Base-by-base conservation (phyloP, 2,113 vertebrate species). In the Caloenas nicobarica region DNA sequence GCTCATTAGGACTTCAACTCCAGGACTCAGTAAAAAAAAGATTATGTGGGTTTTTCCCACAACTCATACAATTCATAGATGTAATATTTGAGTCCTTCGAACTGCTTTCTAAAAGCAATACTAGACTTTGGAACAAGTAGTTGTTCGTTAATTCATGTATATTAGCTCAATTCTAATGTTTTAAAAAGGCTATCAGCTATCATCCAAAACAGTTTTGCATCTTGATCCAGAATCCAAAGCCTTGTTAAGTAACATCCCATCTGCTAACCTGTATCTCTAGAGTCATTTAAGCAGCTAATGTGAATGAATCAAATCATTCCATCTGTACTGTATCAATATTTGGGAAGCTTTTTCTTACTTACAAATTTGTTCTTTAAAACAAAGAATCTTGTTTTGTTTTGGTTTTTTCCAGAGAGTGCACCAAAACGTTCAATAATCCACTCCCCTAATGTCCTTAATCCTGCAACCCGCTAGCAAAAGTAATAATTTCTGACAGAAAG, bases 271-370 rank as follows among this genome's bases (percentile, higher is more conserved):
- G 0, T 61, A 79, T 95, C 83, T 88, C 91, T 57, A 31, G 90
- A 87, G 86, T 86, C 71, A 80, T 92, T 97, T 97, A 94, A 86
- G 83, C 78, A 96, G 96, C 78, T 90, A 68, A 95, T 91, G 38
- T 51, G 76, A 96, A 71, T 83, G 91, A 96, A 93, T 96, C 78
- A 94, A 92, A 69, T 95, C 31, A 89, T 91, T 90, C 80, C 95
- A 94, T 95, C 96, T 97, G 88, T 96, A 95, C 93, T 80, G 34
- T 96, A 96, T 93, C 95, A 93, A 89, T 89, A 86, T 95, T 97
- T 92, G 90, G 91, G 94, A 95, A 94, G 57, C 92, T 85, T 94
- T 82, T 68, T 84, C 50, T 77, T 89, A 77, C 81, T 94, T 64
- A 79, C 18, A 44, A 7, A 93, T 79, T 91, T 73, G 16, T 81